Evolutionary conservation across 2,888 invertebrate species (phyloP), one percentile per base, ranked within the genome.

Genomic region (Temnothorax rugatulus): DNA sequence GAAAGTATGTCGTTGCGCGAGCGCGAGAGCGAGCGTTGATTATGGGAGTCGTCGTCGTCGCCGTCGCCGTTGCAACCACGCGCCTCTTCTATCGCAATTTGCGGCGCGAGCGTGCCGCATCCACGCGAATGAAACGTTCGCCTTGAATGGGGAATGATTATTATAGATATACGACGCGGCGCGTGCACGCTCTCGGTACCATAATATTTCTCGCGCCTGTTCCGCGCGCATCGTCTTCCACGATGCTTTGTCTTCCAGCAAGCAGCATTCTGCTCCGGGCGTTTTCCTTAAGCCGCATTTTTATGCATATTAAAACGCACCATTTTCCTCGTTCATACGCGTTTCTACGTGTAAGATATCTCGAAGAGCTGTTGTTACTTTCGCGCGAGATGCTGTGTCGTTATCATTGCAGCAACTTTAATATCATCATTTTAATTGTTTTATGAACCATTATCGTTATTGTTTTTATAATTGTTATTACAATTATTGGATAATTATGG

Each of bases 61-160:
- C 47, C 63, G 77, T 29, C 76, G 64, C 71, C 66, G 71, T 84
- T 47, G 81, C 69, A 68, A 82, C 73, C 64, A 73, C 66, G 74
- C 81, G 63, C 73, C 44, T 81, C 74, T 82, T 82, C 85, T 85
- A 86, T 86, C 82, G 82, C 81, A 79, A 86, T 86, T 82, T 85
- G 82, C 85, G 41, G 68, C 21, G 74, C 79, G 59, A 81, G 75
- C 21, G 59, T 54, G 82, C 52, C 57, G 59, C 81, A 74, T 63
- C 64, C 38, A 79, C 66, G 82, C 52, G 79, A 79, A 68, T 59
- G 59, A 81, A 81, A 73, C 47, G 79, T 81, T 81, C 57, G 57
- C 44, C 75, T 64, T 63, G 73, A 83, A 86, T 71, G 79, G 69
- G 21, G 59, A 85, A 86, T 83, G 82, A 85, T 86, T 85, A 85